Percentiles rank a stretch among this genome's conserved stretches.
Evolutionary conservation across 2,113 vertebrate genomes (phyloP).

Genomic region (Machaerirhynchus nigripectus): DNA sequence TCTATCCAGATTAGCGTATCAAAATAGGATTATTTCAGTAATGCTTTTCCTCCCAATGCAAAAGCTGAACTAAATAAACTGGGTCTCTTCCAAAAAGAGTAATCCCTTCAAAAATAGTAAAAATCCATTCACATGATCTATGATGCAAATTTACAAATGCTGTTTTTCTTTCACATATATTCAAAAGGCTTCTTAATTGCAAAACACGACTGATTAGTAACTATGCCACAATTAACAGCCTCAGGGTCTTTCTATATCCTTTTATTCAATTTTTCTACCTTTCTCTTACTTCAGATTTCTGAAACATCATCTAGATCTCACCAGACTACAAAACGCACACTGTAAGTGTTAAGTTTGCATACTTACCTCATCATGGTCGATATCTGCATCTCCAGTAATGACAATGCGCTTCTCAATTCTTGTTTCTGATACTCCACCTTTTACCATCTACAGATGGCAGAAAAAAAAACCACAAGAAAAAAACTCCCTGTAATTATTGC

Average conservation of each 20-base stretch:
- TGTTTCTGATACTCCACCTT: slow-evolving; percentile 96
- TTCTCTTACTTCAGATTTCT: not conserved
- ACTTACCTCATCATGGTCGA: slow-evolving; percentile 96
- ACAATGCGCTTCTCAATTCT: slow-evolving; percentile 99
- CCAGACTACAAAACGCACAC: not conserved
- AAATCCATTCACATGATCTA: not conserved
- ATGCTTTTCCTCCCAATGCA: not conserved
- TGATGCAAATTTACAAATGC: not conserved
- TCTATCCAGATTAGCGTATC: not conserved
- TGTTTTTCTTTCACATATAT: not conserved
- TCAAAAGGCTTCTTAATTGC: not conserved
- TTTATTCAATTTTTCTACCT: not conserved
- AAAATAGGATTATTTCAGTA: slow-evolving; percentile 4
- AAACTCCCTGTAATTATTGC: not conserved
- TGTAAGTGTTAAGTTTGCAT: not conserved
- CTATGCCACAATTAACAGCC: not conserved
- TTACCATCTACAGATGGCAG: slow-evolving; percentile 77
- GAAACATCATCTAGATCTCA: not conserved
- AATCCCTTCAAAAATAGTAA: not conserved
- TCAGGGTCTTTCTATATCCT: not conserved
- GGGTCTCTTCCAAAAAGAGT: not conserved
- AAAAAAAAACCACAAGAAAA: not conserved
- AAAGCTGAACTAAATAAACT: not conserved
- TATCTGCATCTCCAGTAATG: slow-evolving; percentile 95
- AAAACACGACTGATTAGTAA: not conserved